Evolutionary conservation across 2,797 vertebrate genomes (phyloP).

Genomic region (Emydoidea blandingii): DNA sequence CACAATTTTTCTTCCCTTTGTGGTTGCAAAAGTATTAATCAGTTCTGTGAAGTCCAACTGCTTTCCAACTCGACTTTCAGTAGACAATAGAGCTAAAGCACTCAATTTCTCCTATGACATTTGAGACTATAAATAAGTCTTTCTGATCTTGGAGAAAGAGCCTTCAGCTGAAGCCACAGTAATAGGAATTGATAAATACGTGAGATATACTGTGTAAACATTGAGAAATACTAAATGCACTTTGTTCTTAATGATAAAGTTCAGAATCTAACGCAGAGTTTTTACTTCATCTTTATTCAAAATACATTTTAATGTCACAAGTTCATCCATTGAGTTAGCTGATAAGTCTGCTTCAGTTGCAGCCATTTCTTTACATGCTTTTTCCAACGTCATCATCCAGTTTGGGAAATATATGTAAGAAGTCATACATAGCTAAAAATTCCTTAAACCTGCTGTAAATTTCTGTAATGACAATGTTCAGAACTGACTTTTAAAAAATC

Average conservation of each 20-base stretch:
- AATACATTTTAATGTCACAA: neutral
- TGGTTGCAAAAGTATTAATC: neutral
- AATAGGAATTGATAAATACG: neutral
- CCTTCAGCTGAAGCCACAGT: neutral
- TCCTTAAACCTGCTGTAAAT: neutral
- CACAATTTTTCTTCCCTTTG: neutral
- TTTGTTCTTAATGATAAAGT: neutral
- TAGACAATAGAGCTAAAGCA: neutral
- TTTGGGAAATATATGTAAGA: neutral
- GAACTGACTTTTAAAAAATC: neutral
- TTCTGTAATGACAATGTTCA: neutral
- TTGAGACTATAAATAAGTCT: neutral
- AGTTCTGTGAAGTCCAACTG: neutral
- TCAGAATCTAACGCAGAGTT: neutral
- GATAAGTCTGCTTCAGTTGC: neutral
- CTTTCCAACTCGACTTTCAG: neutral
- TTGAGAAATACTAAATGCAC: neutral
- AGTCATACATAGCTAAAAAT: neutral
- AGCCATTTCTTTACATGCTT: no score
- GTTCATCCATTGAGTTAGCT: neutral
- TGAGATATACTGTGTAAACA: neutral
- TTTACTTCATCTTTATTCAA: neutral
- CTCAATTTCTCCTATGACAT: neutral
- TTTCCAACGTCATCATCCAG: neutral
- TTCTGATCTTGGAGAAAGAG: neutral